Conservation (phyloP, 1,140 invertebrate genomes). For the Rhizoglyphus robini region DNA sequence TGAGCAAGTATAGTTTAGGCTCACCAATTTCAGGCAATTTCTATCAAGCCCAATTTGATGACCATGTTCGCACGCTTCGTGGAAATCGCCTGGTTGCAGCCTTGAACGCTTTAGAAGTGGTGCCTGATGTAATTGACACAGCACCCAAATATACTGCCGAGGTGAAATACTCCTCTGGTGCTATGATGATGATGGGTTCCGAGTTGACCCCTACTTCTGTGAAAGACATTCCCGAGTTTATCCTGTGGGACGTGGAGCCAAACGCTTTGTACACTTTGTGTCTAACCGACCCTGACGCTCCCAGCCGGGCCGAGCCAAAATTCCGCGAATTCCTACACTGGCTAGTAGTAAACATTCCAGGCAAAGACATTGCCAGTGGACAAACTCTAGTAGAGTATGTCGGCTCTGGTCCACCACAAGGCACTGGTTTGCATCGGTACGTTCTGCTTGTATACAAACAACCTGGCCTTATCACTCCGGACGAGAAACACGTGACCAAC, state of each 20-base stretch:
- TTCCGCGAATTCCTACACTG: constrained; percentile 47
- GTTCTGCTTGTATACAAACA: constrained; percentile 27
- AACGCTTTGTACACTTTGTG: constrained; percentile 50
- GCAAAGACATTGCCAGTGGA: constrained; percentile 29
- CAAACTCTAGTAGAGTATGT: constrained; percentile 31
- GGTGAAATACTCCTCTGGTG: neutral
- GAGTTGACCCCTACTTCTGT: constrained; percentile 8
- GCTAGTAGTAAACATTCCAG: constrained; percentile 34
- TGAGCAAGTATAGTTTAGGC: too few species aligned
- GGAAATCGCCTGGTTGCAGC: neutral
- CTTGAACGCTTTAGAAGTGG: neutral
- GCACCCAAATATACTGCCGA: neutral
- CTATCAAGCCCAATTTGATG: too few species aligned
- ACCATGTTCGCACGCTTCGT: neutral
- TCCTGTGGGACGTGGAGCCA: neutral
- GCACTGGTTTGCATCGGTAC: constrained; percentile 26
- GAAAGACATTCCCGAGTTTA: neutral
- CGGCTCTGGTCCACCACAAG: constrained; percentile 28
- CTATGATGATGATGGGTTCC: neutral
- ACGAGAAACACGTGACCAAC: constrained; percentile 44
- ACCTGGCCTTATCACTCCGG: neutral
- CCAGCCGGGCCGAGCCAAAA: constrained; percentile 28
- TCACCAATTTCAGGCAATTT: too few species aligned
- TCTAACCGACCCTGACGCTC: constrained; percentile 45
- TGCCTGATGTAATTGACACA: constrained; percentile 28